A percentile compares a stretch with the other conserved stretches of the same genome.
These are phyloP conservation scores for Magallana angulata DNA, from an alignment of 1,140 invertebrate species.

Conservation along the genomic window DNA sequence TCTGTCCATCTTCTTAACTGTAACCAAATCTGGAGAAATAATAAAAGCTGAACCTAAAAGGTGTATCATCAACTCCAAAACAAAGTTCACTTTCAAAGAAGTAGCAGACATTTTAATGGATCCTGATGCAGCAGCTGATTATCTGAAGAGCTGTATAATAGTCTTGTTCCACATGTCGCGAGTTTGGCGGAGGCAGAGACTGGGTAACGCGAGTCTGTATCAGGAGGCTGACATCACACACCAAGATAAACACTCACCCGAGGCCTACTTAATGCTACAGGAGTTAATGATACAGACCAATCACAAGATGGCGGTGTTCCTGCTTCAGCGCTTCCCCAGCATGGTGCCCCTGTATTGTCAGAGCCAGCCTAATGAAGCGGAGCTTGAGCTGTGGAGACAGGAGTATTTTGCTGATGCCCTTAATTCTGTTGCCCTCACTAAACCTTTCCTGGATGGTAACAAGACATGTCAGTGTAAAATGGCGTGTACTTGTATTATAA, in stretches of 20 bases:
- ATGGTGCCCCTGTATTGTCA: constrained; percentile 69
- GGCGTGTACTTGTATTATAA: constrained; percentile 71
- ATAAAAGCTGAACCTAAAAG: constrained; percentile 57
- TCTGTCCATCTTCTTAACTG: constrained; percentile 71
- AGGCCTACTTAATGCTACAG: constrained; percentile 64
- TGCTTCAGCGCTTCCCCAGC: constrained; percentile 63
- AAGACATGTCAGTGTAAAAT: constrained; percentile 67
- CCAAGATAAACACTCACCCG: constrained; percentile 55
- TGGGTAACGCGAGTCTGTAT: constrained; percentile 69
- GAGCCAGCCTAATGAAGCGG: constrained; percentile 56
- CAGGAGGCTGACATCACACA: constrained; percentile 59
- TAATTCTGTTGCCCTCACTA: constrained; percentile 71
- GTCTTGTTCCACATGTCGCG: constrained; percentile 68
- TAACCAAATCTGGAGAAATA: constrained; percentile 67
- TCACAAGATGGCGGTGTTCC: constrained; percentile 67
- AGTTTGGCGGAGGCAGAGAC: constrained; percentile 65
- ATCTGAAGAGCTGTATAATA: constrained; percentile 70
- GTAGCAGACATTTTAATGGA: constrained; percentile 70
- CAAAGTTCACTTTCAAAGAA: constrained; percentile 66
- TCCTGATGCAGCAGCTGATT: constrained; percentile 62
- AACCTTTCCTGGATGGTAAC: constrained; percentile 64
- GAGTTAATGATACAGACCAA: constrained; percentile 74
- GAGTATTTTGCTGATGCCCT: constrained; percentile 69
- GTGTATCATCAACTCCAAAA: constrained; percentile 69
- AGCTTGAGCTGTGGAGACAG: constrained; percentile 67